Percentiles rank a stretch among this genome's conserved stretches.
phyloP scores from a whole-genome alignment of 2,797 vertebrate species.

The Lepilemur septentrionalis region DNA sequence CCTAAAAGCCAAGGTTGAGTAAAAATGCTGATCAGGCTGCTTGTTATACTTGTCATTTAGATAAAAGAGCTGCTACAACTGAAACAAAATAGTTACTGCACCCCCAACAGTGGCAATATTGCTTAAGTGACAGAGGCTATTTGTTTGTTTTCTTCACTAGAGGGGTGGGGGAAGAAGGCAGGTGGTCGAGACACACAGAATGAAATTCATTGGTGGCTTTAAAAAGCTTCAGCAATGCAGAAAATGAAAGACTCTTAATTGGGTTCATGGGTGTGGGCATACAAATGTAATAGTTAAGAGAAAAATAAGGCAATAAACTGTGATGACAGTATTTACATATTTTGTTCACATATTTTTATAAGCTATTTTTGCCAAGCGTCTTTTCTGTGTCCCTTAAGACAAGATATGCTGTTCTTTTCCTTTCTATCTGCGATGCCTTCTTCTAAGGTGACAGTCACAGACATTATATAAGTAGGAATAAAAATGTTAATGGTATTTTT shows the following conservation, averaged over 20 bases:
- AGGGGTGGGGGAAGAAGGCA: neutral
- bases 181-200: neutral
- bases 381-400: neutral
- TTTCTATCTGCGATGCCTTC: neutral
- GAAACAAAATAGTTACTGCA: conserved; percentile 53
- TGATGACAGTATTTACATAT: neutral
- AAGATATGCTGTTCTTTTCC: neutral
- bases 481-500: neutral
- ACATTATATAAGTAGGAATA: neutral
- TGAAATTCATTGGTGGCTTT: conserved; percentile 32
- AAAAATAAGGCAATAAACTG: neutral
- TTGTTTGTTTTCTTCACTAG: conserved; percentile 63
- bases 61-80: conserved; percentile 72
- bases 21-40: conserved; percentile 76
- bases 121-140: conserved; percentile 52
- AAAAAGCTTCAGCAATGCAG: neutral
- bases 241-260: neutral
- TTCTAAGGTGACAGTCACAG: neutral
- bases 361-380: neutral
- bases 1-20: conserved; percentile 60
- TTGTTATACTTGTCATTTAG: conserved; percentile 77
- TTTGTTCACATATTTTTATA: neutral
- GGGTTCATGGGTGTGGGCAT: neutral
- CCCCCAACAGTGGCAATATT: neutral
- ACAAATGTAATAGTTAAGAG: neutral